A percentile compares a stretch with the other conserved stretches of the same genome.
These are phyloP conservation scores for Cabera pusaria DNA, from an alignment of 2,888 invertebrate genomes.

Conservation along the genomic window DNA sequence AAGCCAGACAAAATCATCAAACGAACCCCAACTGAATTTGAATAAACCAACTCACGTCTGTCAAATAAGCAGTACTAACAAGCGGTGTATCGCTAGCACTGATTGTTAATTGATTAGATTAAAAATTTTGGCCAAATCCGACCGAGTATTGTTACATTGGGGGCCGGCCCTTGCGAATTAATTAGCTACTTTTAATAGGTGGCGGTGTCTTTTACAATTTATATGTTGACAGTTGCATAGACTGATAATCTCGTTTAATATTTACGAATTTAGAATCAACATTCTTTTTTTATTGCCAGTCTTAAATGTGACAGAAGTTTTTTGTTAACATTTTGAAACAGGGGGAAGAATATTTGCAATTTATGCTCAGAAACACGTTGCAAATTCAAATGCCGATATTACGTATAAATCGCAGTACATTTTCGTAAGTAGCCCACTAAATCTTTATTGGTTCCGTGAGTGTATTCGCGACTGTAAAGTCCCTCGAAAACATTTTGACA, in stretches of 20 bases:
- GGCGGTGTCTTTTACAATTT: constrained; percentile 77
- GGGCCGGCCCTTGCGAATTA: constrained; percentile 57
- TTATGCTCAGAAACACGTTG: constrained; percentile 23
- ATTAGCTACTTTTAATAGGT: constrained; percentile 65
- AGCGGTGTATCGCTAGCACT: constrained; percentile 81
- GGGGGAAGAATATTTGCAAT: constrained; percentile 21
- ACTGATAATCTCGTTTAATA: constrained; percentile 38
- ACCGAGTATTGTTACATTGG: constrained; percentile 67
- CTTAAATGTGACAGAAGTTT: constrained; percentile 1
- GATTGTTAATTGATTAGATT: constrained; percentile 84
- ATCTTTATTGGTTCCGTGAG: constrained; percentile 70
- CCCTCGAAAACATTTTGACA: constrained; percentile 63
- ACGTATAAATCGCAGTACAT: constrained; percentile 34
- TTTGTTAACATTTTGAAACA: constrained; percentile 7
- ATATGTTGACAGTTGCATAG: constrained; percentile 56
- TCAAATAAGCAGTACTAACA: constrained; percentile 80
- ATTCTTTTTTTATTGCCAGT: constrained; percentile 22
- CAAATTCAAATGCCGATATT: constrained; percentile 29
- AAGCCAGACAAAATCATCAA: constrained; percentile 67
- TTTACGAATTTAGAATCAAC: constrained; percentile 23
- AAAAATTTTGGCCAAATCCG: constrained; percentile 77
- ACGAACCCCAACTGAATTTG: constrained; percentile 67
- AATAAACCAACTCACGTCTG: constrained; percentile 78
- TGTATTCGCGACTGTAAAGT: constrained; percentile 62
- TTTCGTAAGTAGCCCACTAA: constrained; percentile 53